Percentiles rank a stretch among this genome's conserved stretches.
These are phyloP conservation scores for Chymomyza procnemis DNA, from an alignment of 2,888 invertebrate species.

Conservation along the genomic window DNA sequence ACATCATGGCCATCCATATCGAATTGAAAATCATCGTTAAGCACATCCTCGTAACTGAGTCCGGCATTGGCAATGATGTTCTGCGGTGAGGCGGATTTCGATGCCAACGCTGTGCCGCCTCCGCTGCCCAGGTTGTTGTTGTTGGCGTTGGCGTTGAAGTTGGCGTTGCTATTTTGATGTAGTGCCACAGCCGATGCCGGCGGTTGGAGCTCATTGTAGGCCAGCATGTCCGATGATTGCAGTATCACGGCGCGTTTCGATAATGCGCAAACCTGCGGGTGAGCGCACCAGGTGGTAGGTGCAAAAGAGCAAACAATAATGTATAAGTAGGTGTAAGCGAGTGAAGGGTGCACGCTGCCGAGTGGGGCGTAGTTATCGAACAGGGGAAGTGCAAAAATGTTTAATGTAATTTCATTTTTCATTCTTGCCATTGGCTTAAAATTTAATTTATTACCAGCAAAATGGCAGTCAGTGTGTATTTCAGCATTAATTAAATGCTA, in stretches of 20 bases:
- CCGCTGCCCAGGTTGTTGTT: slow-evolving; percentile 42
- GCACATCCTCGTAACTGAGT: slow-evolving; percentile 90
- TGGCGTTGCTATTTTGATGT: slow-evolving; percentile 50
- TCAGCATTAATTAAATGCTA: slow-evolving; percentile 66
- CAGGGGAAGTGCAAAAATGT: slow-evolving; percentile 24
- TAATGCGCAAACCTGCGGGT: slow-evolving; percentile 84
- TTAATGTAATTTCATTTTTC: slow-evolving; percentile 46
- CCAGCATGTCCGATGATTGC: slow-evolving; percentile 79
- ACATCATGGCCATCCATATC: slow-evolving; percentile 96
- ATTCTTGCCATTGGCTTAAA: slow-evolving; percentile 43
- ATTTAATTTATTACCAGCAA: slow-evolving; percentile 57
- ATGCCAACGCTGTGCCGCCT: slow-evolving; percentile 55
- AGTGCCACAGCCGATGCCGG: slow-evolving; percentile 45
- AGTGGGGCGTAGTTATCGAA: too few species aligned
- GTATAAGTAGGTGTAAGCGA: background rate
- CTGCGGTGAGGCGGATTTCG: slow-evolving; percentile 72
- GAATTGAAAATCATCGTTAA: slow-evolving; percentile 92
- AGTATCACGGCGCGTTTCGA: slow-evolving; percentile 83
- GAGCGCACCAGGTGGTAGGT: too few species aligned
- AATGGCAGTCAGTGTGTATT: slow-evolving; percentile 45
- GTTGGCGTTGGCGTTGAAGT: too few species aligned
- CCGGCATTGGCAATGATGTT: slow-evolving; percentile 79
- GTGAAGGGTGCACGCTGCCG: background rate
- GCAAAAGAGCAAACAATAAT: slow-evolving; percentile 24
- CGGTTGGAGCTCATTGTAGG: slow-evolving; percentile 75